phyloP scores from a whole-genome alignment of 2,888 invertebrate species.

The Enoplolaimus lenunculus region DNA sequence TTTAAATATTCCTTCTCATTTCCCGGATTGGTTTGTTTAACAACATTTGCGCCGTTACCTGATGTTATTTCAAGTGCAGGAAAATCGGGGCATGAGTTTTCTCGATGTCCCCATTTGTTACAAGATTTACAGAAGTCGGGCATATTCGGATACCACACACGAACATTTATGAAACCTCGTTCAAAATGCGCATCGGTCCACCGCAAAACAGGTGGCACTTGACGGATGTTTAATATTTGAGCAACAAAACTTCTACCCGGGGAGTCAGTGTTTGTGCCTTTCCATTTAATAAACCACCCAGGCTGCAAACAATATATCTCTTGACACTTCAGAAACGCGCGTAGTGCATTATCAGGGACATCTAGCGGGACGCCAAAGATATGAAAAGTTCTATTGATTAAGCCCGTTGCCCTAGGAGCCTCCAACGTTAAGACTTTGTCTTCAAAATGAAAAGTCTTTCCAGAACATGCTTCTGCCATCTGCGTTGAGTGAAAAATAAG shows the following conservation, averaged over 20 bases:
- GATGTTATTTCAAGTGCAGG: not conserved
- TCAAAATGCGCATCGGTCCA: not conserved
- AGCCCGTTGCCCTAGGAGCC: not conserved
- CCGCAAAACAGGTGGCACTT: not conserved
- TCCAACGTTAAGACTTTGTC: not conserved
- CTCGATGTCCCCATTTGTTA: not conserved
- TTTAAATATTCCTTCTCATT: not conserved
- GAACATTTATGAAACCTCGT: not conserved
- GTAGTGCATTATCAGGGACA: not conserved
- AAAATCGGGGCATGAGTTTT: not conserved
- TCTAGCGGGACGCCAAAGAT: not conserved
- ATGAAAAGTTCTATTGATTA: not conserved
- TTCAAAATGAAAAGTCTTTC: not conserved
- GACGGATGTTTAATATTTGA: not conserved
- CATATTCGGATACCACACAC: not conserved
- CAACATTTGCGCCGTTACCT: not conserved
- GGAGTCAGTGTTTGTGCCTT: not conserved
- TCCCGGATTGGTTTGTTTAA: not conserved
- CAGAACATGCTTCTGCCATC: not conserved
- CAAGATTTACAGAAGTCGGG: not conserved
- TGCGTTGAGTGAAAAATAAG: not conserved
- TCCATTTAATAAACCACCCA: not conserved
- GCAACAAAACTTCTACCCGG: not conserved
- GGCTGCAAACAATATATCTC: not conserved
- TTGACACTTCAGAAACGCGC: not conserved